Evolutionary conservation across 2,113 vertebrate genomes (phyloP), one percentile per base, ranked within the genome.

Genomic region (Oreocharis arfaki): DNA sequence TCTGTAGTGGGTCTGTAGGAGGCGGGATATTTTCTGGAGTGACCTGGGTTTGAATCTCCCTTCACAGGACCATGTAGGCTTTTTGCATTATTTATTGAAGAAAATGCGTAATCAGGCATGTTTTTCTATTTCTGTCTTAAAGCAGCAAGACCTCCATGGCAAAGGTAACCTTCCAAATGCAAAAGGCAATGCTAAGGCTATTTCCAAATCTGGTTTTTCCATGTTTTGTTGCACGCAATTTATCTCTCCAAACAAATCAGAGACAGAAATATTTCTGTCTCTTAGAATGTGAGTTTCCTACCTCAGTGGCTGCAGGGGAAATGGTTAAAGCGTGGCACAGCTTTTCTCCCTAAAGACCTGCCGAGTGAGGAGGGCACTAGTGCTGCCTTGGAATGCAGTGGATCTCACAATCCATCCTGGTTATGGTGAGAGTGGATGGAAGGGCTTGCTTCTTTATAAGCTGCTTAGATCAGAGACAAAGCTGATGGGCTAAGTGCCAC

Each of bases 61-160:
- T 33, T 86, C 60, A 15, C 71, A 50, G 67, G 70, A 32, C 16
- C 13, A n/a, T 0, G 0, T 9, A n/a, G 67, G 35, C 50, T 11
- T 81, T 88, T 74, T 96, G 90, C 93, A 92, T 96, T 95, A 95
- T 95, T 96, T 95, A 93, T 90, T 95, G 73, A 67, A 70, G 91
- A 92, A 86, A 90, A 78, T 81, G 60, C 30, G 17, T 97, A 95
- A 95, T 84, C 64, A 10, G 68, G 24, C 26, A 89, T 52, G 20
- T 39, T 86, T 82, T 84, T 81, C 94, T 95, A 87, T 97, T 96
- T 75, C 80, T 47, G 91, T 70, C 94, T 90, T 92, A 67, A 76
- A 94, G 96, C 83, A 81, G 4, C 69, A 65, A 6, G 19, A 7
- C 21, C 0, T 19, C 53, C 21, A 6, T 5, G 6, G 42, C 16